Evolutionary conservation across 2,797 vertebrate genomes (phyloP).

Genomic region (Gymnoscopelus microlampas): DNA sequence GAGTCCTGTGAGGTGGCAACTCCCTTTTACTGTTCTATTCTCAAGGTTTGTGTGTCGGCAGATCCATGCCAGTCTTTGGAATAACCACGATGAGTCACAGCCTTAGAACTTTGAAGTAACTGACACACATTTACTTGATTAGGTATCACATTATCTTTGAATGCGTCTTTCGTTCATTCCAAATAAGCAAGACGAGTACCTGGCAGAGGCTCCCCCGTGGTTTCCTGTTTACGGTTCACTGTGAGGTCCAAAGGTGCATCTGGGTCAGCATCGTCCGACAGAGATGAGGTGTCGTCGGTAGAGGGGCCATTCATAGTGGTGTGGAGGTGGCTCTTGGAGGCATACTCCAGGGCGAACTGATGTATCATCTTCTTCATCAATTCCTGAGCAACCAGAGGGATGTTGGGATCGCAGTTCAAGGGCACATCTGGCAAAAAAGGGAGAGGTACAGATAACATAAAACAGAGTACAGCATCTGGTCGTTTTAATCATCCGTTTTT

Average conservation of each 20-base stretch:
- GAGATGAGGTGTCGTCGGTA: conserved; percentile 81
- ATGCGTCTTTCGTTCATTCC: neutral
- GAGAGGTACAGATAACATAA: neutral
- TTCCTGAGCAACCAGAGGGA: conserved; percentile 97
- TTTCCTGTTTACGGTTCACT: conserved; percentile 88
- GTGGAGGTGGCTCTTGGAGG: conserved; percentile 94
- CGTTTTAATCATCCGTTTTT: neutral
- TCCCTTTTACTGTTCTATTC: too few relatives aligned
- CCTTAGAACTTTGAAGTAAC: neutral
- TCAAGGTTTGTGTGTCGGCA: conserved; percentile 3
- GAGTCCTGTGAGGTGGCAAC: too few relatives aligned
- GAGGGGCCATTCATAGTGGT: conserved; percentile 86
- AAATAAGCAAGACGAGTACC: conserved; percentile 70
- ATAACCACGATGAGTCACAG: neutral
- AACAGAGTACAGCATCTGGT: neutral
- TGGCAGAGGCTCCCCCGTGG: conserved; percentile 78
- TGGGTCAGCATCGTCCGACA: conserved; percentile 85
- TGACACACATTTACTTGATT: conserved; percentile 2
- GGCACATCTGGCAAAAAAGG: conserved; percentile 86
- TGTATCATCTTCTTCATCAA: conserved; percentile 99
- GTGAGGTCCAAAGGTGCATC: conserved; percentile 97
- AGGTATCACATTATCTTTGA: neutral
- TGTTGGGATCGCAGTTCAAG: conserved; percentile 93
- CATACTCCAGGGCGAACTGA: conserved; percentile 98
- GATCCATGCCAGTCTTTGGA: neutral